Percentiles rank a stretch among this genome's conserved stretches.
These are phyloP conservation scores for Cancer borealis DNA, from an alignment of 2,888 invertebrate species.

Conservation along the genomic window DNA sequence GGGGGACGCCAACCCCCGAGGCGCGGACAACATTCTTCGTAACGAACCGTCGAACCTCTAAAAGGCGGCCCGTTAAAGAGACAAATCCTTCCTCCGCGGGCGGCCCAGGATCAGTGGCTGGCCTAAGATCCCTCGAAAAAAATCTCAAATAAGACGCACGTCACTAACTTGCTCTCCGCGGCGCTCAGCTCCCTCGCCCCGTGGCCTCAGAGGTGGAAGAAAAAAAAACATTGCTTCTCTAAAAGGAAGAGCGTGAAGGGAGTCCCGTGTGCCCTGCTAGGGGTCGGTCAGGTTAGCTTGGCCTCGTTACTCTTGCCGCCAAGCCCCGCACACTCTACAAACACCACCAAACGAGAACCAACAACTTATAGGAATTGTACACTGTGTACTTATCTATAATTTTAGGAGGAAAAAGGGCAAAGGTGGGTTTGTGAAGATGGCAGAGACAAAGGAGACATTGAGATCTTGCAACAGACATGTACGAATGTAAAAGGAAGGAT, in stretches of 20 bases:
- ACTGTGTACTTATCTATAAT: neutral
- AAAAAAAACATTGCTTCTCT: slow-evolving; percentile 13
- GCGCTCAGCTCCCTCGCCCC: neutral
- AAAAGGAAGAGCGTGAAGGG: slow-evolving; percentile 41
- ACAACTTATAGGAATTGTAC: slow-evolving; percentile 9
- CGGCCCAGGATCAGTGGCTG: slow-evolving; percentile 51
- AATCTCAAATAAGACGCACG: slow-evolving; percentile 42
- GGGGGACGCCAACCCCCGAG: slow-evolving; percentile 58
- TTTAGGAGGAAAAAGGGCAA: neutral
- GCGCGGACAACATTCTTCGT: slow-evolving; percentile 60
- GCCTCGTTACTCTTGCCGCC: neutral
- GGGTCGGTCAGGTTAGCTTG: neutral
- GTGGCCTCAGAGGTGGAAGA: neutral
- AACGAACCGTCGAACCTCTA: slow-evolving; percentile 55
- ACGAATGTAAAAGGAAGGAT: neutral
- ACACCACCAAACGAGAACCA: slow-evolving; percentile 8
- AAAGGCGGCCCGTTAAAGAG: slow-evolving; percentile 66
- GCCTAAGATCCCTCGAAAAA: slow-evolving; percentile 16
- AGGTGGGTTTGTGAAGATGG: neutral
- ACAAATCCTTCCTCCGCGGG: slow-evolving; percentile 64
- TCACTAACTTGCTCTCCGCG: neutral
- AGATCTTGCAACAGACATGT: neutral
- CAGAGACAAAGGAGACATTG: neutral
- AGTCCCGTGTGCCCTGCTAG: neutral
- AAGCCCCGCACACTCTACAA: slow-evolving; percentile 12